Base-by-base conservation (phyloP, 2,888 invertebrate genomes). In the Chelonus formosanus region DNA sequence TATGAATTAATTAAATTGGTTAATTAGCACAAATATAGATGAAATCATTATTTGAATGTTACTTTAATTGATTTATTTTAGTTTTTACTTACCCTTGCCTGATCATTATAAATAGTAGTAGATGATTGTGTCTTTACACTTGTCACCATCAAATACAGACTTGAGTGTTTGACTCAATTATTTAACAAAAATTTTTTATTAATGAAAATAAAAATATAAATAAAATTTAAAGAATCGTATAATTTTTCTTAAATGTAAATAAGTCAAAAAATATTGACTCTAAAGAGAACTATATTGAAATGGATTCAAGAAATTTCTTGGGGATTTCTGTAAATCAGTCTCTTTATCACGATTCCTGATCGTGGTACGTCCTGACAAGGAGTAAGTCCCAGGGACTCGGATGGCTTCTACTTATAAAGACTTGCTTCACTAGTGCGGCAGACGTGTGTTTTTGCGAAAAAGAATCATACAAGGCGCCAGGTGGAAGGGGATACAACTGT, bases 321-420 rank as follows among this genome's bases (percentile, higher is more conserved):
- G 36, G 10, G 54, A 55, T 71, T 73, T 72, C 65, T 71, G 67
- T 66, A 78, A 80, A 81, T 80, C 77, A 75, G 74, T 80, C 79
- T 20, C 20, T 20, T 20, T 20, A 20, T 20, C 20, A 20, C 20
- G 20, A 20, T 20, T 20, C 20, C 20, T 74, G 79, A 79, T 79
- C 79, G 78, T 78, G 77, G 74, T 79, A 77, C 80, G 81, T 81
- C 80, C 77, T 82, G 77, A 79, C 81, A 83, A 82, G 83, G 83
- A 83, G 82, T 83, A 83, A 83, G 82, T 83, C 81, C 81, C 80
- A 79, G 78, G 80, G 81, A 81, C 81, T 79, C 77, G 80, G 81
- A 83, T 83, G 79, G 79, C 83, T 83, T 82, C 82, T 82, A 83
- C 83, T 83, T 83, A 83, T 83, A 83, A 82, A 83, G 83, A 83